phyloP scores from a whole-genome alignment of 2,888 invertebrate species.

The Eupithecia exiguata region DNA sequence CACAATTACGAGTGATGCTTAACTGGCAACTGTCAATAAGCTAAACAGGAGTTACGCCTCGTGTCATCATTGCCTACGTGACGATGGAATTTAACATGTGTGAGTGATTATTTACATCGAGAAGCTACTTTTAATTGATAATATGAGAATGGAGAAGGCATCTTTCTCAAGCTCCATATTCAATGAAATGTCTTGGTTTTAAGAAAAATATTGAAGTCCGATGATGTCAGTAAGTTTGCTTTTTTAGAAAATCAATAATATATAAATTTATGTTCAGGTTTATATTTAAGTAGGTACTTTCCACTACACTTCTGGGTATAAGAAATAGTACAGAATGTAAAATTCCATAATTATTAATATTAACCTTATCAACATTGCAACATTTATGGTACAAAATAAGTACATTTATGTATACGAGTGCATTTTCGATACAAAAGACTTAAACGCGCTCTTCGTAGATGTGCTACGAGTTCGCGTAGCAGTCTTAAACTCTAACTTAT shows the following conservation, averaged over 20 bases:
- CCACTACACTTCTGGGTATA: no score
- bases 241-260: no score
- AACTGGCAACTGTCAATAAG: not conserved
- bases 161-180: not conserved
- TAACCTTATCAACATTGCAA: not conserved
- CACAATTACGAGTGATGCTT: not conserved
- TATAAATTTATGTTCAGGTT: no score
- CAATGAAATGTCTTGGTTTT: not conserved
- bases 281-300: no score
- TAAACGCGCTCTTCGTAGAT: constrained; percentile 24
- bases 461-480: constrained; percentile 34
- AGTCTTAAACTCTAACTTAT: not conserved
- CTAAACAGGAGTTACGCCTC: not conserved
- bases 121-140: constrained; percentile 25
- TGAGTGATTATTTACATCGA: constrained; percentile 30
- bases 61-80: constrained; percentile 15
- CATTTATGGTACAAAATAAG: not conserved
- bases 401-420: no score
- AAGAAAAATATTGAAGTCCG: not conserved
- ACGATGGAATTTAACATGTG: constrained; percentile 24
- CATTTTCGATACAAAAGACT: constrained; percentile 24
- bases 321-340: not conserved
- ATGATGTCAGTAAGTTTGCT: not conserved
- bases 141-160: constrained; percentile 25
- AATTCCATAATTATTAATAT: not conserved